A percentile compares a stretch with the other conserved stretches of the same genome.
Conservation (phyloP, 1,140 invertebrate genomes). For the Octopus sinensis region DNA sequence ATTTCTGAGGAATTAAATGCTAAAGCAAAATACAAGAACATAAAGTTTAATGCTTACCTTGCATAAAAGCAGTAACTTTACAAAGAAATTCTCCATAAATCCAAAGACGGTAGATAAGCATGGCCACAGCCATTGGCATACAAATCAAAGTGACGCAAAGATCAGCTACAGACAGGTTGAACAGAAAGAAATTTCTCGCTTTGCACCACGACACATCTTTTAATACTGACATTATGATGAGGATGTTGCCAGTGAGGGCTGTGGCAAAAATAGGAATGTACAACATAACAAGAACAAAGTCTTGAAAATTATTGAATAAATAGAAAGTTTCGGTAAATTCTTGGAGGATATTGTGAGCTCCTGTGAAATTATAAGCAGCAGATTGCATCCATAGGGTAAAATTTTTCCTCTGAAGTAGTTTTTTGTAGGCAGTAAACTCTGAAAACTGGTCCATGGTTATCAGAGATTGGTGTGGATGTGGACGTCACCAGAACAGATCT, state of each 20-base stretch:
- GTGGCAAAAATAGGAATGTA: constrained; percentile 37
- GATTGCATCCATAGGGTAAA: constrained; percentile 19
- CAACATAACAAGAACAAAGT: constrained; percentile 31
- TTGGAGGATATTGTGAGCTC: constrained; percentile 30
- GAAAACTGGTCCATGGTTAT: constrained; percentile 30
- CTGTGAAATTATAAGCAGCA: constrained; percentile 33
- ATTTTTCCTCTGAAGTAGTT: constrained; percentile 25
- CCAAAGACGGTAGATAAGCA: constrained; percentile 70
- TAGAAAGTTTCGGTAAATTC: constrained; percentile 30
- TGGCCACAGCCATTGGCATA: constrained; percentile 65
- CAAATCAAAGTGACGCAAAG: constrained; percentile 38
- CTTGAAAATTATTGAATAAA: constrained; percentile 24
- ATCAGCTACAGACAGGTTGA: constrained; percentile 40
- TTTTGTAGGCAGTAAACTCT: constrained; percentile 27
- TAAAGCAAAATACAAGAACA: neutral
- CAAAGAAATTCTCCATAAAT: constrained; percentile 70
- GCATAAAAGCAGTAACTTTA: constrained; percentile 70
- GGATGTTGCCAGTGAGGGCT: constrained; percentile 36
- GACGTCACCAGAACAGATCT: no score
- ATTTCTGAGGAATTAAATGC: no score
- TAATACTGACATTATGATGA: constrained; percentile 33
- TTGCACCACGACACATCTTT: constrained; percentile 26
- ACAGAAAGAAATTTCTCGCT: constrained; percentile 37
- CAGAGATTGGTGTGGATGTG: no score
- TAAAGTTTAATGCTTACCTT: constrained; percentile 62